phyloP scores from a whole-genome alignment of 2,888 invertebrate species.

The Bhutanitis thaidina region DNA sequence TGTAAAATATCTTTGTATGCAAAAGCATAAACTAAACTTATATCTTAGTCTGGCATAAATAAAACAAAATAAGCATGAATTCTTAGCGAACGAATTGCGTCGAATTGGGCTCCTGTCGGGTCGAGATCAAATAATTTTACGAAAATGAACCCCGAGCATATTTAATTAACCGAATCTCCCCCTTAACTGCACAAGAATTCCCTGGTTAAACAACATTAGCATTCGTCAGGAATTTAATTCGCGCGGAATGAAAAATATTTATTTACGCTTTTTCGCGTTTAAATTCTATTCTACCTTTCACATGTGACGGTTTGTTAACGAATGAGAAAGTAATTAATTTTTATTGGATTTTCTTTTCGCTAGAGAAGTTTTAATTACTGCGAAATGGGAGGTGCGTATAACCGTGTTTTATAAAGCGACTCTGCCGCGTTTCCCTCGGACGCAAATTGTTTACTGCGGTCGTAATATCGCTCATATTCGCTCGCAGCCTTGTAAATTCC shows the following conservation, averaged over 20 bases:
- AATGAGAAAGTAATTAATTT: conserved; percentile 59
- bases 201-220: conserved; percentile 75
- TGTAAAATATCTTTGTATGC: too few relatives aligned
- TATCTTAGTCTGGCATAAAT: conserved; percentile 42
- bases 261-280: conserved; percentile 58
- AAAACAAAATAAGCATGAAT: conserved; percentile 57
- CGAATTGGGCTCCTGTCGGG: conserved; percentile 33
- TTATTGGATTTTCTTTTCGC: conserved; percentile 66
- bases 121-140: conserved; percentile 75
- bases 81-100: conserved; percentile 55
- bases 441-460: conserved; percentile 61
- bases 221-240: conserved; percentile 73
- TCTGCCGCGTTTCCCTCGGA: conserved; percentile 31
- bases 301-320: conserved; percentile 48
- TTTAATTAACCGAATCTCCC: conserved; percentile 75
- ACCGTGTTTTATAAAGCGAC: conserved; percentile 30
- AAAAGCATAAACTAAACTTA: not conserved
- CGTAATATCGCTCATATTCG: conserved; percentile 52
- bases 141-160: conserved; percentile 71
- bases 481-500: conserved; percentile 43
- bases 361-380: conserved; percentile 67
- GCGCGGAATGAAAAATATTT: conserved; percentile 57
- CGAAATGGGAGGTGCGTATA: conserved; percentile 44
- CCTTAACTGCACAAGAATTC: conserved; percentile 74
- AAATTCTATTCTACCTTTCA: conserved; percentile 47